These are phyloP conservation scores for Epicauta chinensis DNA, from an alignment of 1,140 invertebrate species.

Conservation along the genomic window DNA sequence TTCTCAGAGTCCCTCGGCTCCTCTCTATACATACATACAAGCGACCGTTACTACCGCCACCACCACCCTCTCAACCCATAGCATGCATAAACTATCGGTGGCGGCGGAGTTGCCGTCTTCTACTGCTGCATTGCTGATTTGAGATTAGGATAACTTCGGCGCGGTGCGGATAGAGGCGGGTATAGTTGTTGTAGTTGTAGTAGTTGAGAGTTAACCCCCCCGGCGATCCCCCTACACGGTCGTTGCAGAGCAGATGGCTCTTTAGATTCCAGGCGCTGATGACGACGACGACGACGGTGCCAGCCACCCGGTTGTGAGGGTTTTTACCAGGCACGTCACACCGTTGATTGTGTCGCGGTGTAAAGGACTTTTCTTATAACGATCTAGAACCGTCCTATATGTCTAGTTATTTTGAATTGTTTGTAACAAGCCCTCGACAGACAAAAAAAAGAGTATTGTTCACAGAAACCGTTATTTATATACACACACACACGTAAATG, in stretches of 20 bases:
- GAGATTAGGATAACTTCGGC: slow-evolving; percentile 12
- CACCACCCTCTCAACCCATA: neutral
- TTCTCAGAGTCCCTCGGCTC: neutral
- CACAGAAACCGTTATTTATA: slow-evolving; percentile 9
- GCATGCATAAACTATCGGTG: slow-evolving; percentile 13
- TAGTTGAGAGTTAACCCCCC: no score
- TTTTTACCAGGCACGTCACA: slow-evolving; percentile 8
- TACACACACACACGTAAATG: no score
- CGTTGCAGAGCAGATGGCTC: slow-evolving; percentile 11
- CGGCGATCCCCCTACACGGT: neutral
- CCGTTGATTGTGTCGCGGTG: slow-evolving; percentile 15
- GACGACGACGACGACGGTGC: slow-evolving; percentile 7
- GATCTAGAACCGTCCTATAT: neutral
- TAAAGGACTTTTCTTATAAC: neutral
- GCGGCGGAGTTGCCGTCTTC: slow-evolving; percentile 5
- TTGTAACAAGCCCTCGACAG: neutral
- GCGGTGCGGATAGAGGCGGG: neutral
- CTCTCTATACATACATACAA: no score
- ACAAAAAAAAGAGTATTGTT: slow-evolving; percentile 13
- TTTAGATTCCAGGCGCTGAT: slow-evolving; percentile 15
- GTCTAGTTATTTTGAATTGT: neutral
- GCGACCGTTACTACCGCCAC: no score
- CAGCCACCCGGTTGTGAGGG: slow-evolving; percentile 2
- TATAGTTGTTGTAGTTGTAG: no score
- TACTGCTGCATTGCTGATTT: slow-evolving; percentile 14